Base-by-base conservation (phyloP, 2,113 vertebrate genomes). In the Chloropsis hardwickii region DNA sequence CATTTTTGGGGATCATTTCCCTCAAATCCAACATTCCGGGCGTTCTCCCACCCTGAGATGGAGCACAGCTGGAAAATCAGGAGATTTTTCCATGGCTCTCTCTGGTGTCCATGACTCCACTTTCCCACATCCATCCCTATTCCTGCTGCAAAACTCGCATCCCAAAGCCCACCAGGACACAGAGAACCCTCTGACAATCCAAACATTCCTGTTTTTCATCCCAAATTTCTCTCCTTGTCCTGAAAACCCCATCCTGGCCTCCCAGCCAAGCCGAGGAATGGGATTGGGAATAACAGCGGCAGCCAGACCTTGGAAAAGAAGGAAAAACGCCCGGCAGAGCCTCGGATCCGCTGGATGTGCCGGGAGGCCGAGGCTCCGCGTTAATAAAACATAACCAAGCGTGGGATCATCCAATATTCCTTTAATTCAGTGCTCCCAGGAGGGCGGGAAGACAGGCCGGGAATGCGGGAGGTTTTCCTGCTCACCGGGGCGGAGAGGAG, bases 371-470 rank as follows among this genome's bases (percentile, higher is more conserved):
- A 73, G 50, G 19, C 39, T 89, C 78, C 6, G 17, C 71, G 93
- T 97, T 97, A 97, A 97, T 98, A 93, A 97, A 98, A 97, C 96
- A 97, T 98, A 98, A 98, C 62, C 95, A 98, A 98, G 97, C 96
- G 29, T 98, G 91, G 97, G 91, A 97, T 97, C 95, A 72, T 97
- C 94, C 98, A 98, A 94, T 95, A 96, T 97, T 95, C 96, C 80
- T 71, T 96, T 97, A 96, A 98, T 98, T 97, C 97, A 97, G 87
- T 31, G 96, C 95, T 98, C 98, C 97, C 97, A 0, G 0, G 97
- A 93, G 97, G 92, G 69, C 12, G n/a, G 92, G 92, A 70, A 60
- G 62, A 40, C 58, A 51, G 31, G 88, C 57, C 14, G 58, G 70
- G 61, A 91, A 94, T 80, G 87, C 17, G 4, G 58, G n/a, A 86